Evolutionary conservation across 2,888 invertebrate species (phyloP).

Genomic region (Acleris emargana): DNA sequence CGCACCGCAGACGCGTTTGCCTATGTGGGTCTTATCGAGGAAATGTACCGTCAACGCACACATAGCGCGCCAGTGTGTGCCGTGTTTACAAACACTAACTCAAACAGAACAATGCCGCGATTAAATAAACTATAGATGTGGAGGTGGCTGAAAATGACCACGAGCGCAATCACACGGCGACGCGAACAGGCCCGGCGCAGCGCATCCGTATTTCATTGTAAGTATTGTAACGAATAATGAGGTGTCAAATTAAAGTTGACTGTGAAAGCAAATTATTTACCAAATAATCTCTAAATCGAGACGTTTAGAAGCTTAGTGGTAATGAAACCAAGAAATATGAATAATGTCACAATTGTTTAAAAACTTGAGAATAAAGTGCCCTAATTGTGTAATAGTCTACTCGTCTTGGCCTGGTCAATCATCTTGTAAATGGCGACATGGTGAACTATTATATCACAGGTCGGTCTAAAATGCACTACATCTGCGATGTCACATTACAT

Average conservation of each 20-base stretch:
- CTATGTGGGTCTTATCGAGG: constrained; percentile 68
- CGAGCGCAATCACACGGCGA: neutral
- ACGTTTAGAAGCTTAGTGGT: too few species aligned
- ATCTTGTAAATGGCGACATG: too few species aligned
- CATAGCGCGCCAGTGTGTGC: constrained; percentile 51
- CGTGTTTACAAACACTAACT: constrained; percentile 70
- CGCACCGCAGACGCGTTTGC: constrained; percentile 63
- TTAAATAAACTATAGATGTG: constrained; percentile 20
- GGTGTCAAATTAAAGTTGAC: too few species aligned
- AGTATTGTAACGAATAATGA: too few species aligned
- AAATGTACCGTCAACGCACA: constrained; percentile 52
- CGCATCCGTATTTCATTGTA: neutral
- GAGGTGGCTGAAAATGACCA: constrained; percentile 1
- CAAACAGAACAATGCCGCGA: constrained; percentile 61
- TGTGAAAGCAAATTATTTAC: too few species aligned
- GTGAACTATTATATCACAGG: too few species aligned
- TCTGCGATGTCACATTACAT: constrained; percentile 62
- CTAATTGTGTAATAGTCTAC: too few species aligned
- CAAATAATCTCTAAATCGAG: too few species aligned
- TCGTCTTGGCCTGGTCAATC: too few species aligned
- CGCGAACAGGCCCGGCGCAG: neutral
- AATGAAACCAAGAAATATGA: too few species aligned
- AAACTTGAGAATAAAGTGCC: too few species aligned
- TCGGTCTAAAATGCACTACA: constrained; percentile 12
- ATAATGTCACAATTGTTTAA: too few species aligned